Evolutionary conservation across 2,113 vertebrate genomes (phyloP), one percentile per base, ranked within the genome.

Genomic region (Syngnathus floridae): DNA sequence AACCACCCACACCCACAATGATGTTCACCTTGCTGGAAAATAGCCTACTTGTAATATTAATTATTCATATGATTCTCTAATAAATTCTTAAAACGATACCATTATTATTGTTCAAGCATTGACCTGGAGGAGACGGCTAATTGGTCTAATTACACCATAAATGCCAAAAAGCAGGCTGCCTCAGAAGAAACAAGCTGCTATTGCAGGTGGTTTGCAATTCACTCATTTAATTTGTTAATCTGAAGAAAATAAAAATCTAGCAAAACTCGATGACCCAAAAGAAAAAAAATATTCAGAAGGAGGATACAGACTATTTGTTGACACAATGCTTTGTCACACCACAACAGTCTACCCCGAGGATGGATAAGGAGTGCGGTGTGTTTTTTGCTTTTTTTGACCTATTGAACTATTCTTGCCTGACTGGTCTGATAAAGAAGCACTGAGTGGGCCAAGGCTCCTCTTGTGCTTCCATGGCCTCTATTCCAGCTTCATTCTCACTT

Each of bases 61-160:
- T 60, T 41, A 60, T 60, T 60, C 36, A 60, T 35, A 36, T 41
- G 19, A 41, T 41, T 60, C 38, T 11, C 58, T 60, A 13, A n/a
- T 21, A 41, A 41, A 37, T 38, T 58, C 35, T 36, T 37, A 19
- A 58, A 74, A 79, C 77, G 70, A 70, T 67, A 66, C 51, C 59
- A 76, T 85, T 69, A 72, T 66, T 77, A 56, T 68, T 78, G 66
- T 77, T 74, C 36, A 46, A 69, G 55, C 66, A 60, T 59, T 83
- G 78, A 83, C 66, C 70, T 64, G 68, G 57, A 69, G 67, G 26
- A 35, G 69, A 73, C 52, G 74, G 63, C 77, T 80, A 77, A 78
- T 80, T 75, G 71, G 69, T 66, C 65, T 71, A 75, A 72, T 71
- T 64, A 67, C 26, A 19, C 35, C 45, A 67, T 64, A 56, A 62